Conservation (phyloP, 2,797 vertebrate species). For the Oreochromis mossambicus region DNA sequence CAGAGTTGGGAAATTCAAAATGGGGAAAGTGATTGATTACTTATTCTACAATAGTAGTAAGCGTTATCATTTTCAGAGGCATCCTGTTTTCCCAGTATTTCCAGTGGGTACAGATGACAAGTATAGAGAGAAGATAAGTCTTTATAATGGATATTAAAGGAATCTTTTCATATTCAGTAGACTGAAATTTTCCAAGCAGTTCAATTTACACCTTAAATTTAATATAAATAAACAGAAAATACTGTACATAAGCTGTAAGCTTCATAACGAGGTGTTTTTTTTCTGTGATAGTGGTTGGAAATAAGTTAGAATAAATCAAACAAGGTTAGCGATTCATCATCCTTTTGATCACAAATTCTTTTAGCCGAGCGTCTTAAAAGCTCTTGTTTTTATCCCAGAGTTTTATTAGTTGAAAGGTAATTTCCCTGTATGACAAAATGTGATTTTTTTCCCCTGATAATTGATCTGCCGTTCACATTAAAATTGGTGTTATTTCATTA, state of each 20-base stretch:
- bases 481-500: background rate
- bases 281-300: background rate
- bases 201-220: background rate
- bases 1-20: background rate
- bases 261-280: background rate
- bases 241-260: background rate
- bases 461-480: background rate
- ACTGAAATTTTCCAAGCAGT: background rate
- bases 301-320: background rate
- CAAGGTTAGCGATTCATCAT: background rate
- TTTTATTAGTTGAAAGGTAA: background rate
- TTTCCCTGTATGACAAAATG: background rate
- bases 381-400: background rate
- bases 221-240: background rate
- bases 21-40: background rate
- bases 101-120: background rate
- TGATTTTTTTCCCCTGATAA: background rate
- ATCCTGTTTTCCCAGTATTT: background rate
- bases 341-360: background rate
- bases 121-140: background rate
- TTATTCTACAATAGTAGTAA: background rate
- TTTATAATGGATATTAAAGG: background rate
- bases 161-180: background rate
- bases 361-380: background rate
- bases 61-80: background rate